These are phyloP conservation scores for Marisa cornuarietis DNA, from an alignment of 1,140 invertebrate species.

Conservation along the genomic window DNA sequence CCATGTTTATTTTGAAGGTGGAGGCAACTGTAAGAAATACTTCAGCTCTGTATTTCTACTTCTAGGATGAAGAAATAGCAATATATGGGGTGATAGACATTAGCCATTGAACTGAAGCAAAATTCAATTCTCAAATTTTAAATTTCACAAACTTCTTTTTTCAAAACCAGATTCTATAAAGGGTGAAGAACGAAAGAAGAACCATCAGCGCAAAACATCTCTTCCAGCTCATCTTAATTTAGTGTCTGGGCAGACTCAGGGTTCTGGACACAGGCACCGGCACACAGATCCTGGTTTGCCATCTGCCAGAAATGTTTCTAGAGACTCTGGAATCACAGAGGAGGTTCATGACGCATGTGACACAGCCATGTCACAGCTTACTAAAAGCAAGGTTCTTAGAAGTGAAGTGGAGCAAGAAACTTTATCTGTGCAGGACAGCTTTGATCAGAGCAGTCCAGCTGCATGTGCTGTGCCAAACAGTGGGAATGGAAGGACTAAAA, in stretches of 20 bases:
- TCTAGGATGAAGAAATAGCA: background rate
- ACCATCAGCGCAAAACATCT: slow-evolving; percentile 36
- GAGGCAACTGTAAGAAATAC: too few species aligned
- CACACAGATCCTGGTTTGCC: slow-evolving; percentile 40
- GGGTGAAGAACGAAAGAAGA: slow-evolving; percentile 17
- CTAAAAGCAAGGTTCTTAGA: slow-evolving; percentile 3
- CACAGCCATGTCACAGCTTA: background rate
- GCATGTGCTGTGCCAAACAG: slow-evolving; percentile 5
- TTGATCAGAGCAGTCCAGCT: slow-evolving; percentile 3
- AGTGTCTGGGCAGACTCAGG: background rate
- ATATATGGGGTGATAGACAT: too few species aligned
- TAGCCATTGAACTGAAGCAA: too few species aligned
- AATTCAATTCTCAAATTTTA: too few species aligned
- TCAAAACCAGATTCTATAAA: background rate
- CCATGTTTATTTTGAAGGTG: too few species aligned
- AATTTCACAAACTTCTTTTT: background rate
- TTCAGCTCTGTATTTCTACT: background rate
- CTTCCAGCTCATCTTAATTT: slow-evolving; percentile 31
- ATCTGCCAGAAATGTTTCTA: background rate
- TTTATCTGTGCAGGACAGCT: background rate
- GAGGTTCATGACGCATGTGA: slow-evolving; percentile 1
- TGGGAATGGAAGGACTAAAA: background rate
- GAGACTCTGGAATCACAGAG: slow-evolving; percentile 19
- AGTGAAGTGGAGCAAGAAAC: slow-evolving; percentile 3
- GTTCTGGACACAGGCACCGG: slow-evolving; percentile 26